phyloP scores from a whole-genome alignment of 2,888 invertebrate genomes.

The Xestia sexstrigata region DNA sequence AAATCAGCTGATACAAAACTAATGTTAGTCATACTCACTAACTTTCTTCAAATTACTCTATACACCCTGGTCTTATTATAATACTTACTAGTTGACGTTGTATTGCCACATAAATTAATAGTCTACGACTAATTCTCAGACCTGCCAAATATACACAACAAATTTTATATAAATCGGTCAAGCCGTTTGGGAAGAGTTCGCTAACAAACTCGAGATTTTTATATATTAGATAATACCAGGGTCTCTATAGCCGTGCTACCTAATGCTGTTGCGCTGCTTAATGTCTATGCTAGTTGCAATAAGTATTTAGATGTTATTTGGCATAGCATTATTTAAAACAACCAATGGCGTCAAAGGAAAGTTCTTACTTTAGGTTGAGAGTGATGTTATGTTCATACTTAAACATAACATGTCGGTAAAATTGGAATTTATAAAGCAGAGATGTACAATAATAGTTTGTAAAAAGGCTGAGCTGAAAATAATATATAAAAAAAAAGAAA shows the following conservation, averaged over 20 bases:
- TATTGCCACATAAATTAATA: too few relatives aligned
- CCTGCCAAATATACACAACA: too few relatives aligned
- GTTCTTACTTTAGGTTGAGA: neutral
- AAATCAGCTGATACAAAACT: neutral
- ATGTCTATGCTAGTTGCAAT: neutral
- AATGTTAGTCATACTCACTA: neutral
- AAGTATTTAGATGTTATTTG: neutral
- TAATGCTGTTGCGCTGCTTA: conserved; percentile 16
- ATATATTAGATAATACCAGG: too few relatives aligned
- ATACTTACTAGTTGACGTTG: too few relatives aligned
- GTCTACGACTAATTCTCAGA: too few relatives aligned
- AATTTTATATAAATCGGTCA: too few relatives aligned
- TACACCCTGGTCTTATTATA: neutral
- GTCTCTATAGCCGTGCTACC: conserved; percentile 11
- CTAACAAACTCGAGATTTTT: too few relatives aligned
- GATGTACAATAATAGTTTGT: neutral
- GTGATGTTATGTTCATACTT: neutral
- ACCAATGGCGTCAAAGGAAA: neutral
- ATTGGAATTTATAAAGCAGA: neutral
- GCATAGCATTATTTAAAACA: neutral
- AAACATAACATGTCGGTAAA: neutral
- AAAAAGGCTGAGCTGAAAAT: conserved; percentile 16
- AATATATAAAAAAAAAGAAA: neutral
- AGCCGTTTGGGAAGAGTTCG: too few relatives aligned
- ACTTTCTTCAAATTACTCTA: neutral